phyloP scores from a whole-genome alignment of 2,888 invertebrate genomes.

The Sphinx pinastri region DNA sequence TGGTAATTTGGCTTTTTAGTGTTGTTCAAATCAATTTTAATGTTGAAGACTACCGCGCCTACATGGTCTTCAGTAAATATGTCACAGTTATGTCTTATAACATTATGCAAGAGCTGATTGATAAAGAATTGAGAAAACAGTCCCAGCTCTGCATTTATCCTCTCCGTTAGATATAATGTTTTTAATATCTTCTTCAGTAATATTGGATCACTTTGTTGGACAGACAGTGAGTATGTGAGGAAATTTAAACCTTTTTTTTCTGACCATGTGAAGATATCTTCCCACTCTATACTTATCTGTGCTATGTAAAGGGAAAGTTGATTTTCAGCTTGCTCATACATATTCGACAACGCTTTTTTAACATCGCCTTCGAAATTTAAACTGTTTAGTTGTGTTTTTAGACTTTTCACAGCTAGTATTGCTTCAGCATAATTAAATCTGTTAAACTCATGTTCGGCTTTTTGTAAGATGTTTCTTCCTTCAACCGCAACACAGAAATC shows the following conservation, averaged over 20 bases:
- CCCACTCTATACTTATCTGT: constrained; percentile 75
- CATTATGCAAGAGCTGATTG: constrained; percentile 66
- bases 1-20: constrained; percentile 66
- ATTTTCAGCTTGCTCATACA: constrained; percentile 67
- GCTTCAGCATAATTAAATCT: constrained; percentile 68
- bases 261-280: constrained; percentile 73
- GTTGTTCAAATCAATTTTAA: constrained; percentile 68
- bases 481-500: constrained; percentile 62
- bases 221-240: constrained; percentile 67
- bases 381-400: constrained; percentile 53
- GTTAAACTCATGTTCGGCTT: constrained; percentile 68
- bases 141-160: constrained; percentile 71
- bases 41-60: constrained; percentile 73
- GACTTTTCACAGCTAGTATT: constrained; percentile 57
- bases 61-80: constrained; percentile 74
- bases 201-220: constrained; percentile 71
- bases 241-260: constrained; percentile 65
- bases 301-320: constrained; percentile 70
- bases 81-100: constrained; percentile 73
- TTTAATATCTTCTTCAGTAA: constrained; percentile 70
- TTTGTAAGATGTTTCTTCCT: constrained; percentile 62
- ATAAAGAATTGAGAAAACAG: constrained; percentile 76
- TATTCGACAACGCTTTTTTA: constrained; percentile 57
- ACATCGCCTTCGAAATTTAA: constrained; percentile 66
- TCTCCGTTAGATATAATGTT: constrained; percentile 66